Percentiles rank a stretch among this genome's conserved stretches.
Evolutionary conservation across 2,797 vertebrate genomes (phyloP).

Genomic region (Oreochromis mossambicus): DNA sequence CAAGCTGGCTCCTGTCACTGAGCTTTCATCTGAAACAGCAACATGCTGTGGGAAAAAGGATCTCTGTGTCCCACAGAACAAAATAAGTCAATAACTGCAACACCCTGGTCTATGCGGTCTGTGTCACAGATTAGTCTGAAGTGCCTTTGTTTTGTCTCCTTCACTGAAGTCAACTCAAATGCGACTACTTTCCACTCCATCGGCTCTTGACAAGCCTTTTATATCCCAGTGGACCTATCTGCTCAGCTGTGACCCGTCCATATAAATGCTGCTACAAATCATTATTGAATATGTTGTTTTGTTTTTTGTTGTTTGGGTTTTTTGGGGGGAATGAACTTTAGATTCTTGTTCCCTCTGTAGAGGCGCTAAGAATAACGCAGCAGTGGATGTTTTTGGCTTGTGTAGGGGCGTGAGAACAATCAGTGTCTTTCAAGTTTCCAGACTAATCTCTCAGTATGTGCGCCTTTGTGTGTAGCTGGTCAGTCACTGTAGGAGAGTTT

Average conservation of each 20-base stretch:
- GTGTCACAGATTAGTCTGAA: constrained; percentile 73
- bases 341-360: neutral
- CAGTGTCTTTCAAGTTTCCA: constrained; percentile 54
- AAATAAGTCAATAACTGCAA: constrained; percentile 78
- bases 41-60: constrained; percentile 81
- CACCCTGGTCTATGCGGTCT: constrained; percentile 69
- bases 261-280: constrained; percentile 38
- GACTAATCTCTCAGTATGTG: constrained; percentile 63
- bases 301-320: neutral
- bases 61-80: constrained; percentile 74
- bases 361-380: constrained; percentile 5
- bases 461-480: constrained; percentile 59
- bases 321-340: neutral
- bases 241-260: constrained; percentile 55
- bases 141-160: constrained; percentile 63
- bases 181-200: constrained; percentile 69
- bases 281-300: neutral
- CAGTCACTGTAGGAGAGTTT: constrained; percentile 71
- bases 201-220: constrained; percentile 59
- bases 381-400: constrained; percentile 38
- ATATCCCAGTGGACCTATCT: constrained; percentile 34
- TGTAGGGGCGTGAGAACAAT: constrained; percentile 52
- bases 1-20: constrained; percentile 67
- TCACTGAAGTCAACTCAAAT: constrained; percentile 65
- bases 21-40: constrained; percentile 65